Evolutionary conservation across 2,888 invertebrate genomes (phyloP).

Genomic region (Pyrgus malvae): DNA sequence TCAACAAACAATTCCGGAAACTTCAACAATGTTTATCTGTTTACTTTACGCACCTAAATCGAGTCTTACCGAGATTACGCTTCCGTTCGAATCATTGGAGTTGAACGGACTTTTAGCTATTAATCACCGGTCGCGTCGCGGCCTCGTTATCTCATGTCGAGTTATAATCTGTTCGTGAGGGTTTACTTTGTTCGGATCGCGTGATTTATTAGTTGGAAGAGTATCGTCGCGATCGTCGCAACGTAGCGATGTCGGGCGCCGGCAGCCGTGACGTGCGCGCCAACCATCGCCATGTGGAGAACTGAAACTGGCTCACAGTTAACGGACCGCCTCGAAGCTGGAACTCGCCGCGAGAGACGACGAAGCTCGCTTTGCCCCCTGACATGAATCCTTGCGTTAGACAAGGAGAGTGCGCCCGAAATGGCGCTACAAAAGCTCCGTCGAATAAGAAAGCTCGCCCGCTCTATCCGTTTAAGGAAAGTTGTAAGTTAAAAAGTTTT

Average conservation of each 20-base stretch:
- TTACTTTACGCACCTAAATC: constrained; percentile 66
- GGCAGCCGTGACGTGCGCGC: constrained; percentile 59
- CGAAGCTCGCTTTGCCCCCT: constrained; percentile 48
- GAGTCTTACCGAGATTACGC: constrained; percentile 58
- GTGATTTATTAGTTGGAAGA: constrained; percentile 72
- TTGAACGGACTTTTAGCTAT: constrained; percentile 61
- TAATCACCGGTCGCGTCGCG: constrained; percentile 62
- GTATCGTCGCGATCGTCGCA: constrained; percentile 66
- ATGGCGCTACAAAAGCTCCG: constrained; percentile 51
- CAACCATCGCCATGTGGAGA: constrained; percentile 68
- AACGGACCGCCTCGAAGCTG: constrained; percentile 51
- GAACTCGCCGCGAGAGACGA: constrained; percentile 50
- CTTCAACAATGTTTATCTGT: constrained; percentile 68
- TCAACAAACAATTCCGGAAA: constrained; percentile 66
- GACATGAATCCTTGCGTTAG: constrained; percentile 44
- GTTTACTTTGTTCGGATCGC: constrained; percentile 61
- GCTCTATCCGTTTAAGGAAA: constrained; percentile 65
- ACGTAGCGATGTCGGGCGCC: constrained; percentile 49
- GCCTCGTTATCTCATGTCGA: constrained; percentile 70
- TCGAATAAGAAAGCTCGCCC: constrained; percentile 62
- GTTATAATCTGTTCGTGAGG: constrained; percentile 69
- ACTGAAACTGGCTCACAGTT: constrained; percentile 46
- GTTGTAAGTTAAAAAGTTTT: constrained; percentile 79
- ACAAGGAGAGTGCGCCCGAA: constrained; percentile 56
- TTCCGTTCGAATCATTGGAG: constrained; percentile 56